phyloP scores from a whole-genome alignment of 2,888 invertebrate genomes.

The Lasioglossum lativentre region DNA sequence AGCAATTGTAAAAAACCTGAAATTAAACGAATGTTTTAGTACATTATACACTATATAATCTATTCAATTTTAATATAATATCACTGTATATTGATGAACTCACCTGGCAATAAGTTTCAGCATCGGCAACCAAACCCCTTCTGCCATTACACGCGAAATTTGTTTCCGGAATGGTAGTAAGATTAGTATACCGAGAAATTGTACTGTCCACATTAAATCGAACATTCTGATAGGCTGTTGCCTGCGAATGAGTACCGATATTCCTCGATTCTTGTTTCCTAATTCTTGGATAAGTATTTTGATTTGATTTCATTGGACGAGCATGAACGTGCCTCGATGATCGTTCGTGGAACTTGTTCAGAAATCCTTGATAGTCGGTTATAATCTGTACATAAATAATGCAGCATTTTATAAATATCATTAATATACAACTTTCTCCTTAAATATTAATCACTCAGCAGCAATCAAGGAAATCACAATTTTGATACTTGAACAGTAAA shows the following conservation, averaged over 20 bases:
- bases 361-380: conserved; percentile 75
- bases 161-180: conserved; percentile 88
- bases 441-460: neutral
- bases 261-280: conserved; percentile 29
- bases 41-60: neutral
- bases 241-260: neutral
- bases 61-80: neutral
- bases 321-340: conserved; percentile 64
- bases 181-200: conserved; percentile 67
- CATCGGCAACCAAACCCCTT: conserved; percentile 94
- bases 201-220: conserved; percentile 28
- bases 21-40: conserved; percentile 40
- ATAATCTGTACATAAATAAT: conserved; percentile 69
- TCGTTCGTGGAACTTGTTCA: conserved; percentile 73
- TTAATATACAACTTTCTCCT: neutral
- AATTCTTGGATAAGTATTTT: conserved; percentile 18
- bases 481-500: neutral
- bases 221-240: conserved; percentile 27
- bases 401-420: neutral
- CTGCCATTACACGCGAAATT: conserved; percentile 90
- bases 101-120: conserved; percentile 94
- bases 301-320: conserved; percentile 21
- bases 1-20: conserved; percentile 94
- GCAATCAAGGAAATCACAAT: neutral
- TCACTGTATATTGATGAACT: conserved; percentile 46